Evolutionary conservation across 2,113 vertebrate species (phyloP).

Genomic region (Tragelaphus scriptus): DNA sequence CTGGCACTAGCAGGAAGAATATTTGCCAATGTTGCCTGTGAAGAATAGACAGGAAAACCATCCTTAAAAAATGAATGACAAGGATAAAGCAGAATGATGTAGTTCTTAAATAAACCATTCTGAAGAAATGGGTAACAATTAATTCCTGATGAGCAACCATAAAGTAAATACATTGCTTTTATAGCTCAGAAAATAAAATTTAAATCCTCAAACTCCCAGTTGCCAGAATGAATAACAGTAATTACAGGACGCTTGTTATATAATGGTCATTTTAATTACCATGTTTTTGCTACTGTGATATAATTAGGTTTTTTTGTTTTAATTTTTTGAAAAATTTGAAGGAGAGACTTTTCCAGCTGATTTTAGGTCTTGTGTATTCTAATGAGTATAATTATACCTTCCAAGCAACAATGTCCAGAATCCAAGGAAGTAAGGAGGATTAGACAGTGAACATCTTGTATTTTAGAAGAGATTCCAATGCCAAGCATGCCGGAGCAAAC

Average conservation of each 20-base stretch:
- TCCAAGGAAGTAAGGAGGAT: constrained; percentile 38
- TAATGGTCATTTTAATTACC: constrained; percentile 65
- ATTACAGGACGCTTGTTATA: constrained; percentile 45
- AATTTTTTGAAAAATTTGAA: constrained; percentile 15
- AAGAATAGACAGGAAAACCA: not conserved
- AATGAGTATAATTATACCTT: constrained; percentile 61
- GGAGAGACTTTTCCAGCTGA: constrained; percentile 52
- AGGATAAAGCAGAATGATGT: not conserved
- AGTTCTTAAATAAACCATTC: not conserved
- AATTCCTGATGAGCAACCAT: not conserved
- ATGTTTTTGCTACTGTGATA: constrained; percentile 55
- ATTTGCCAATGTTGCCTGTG: not conserved
- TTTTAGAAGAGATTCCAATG: not conserved
- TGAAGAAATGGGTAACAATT: constrained; percentile 34
- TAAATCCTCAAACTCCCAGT: constrained; percentile 29
- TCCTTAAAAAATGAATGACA: constrained; percentile 31
- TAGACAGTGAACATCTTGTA: constrained; percentile 30
- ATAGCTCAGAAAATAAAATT: constrained; percentile 50
- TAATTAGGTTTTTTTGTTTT: constrained; percentile 49
- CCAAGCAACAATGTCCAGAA: constrained; percentile 37
- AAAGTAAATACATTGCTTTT: constrained; percentile 48
- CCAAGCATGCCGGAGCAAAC: not conserved
- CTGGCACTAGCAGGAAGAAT: not conserved
- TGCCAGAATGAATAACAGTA: constrained; percentile 60
- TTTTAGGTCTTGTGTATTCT: constrained; percentile 59